Percentiles rank a stretch among this genome's conserved stretches.
These are phyloP conservation scores for Malurus alboscapulatus DNA, from an alignment of 2,113 vertebrate species.

Conservation along the genomic window DNA sequence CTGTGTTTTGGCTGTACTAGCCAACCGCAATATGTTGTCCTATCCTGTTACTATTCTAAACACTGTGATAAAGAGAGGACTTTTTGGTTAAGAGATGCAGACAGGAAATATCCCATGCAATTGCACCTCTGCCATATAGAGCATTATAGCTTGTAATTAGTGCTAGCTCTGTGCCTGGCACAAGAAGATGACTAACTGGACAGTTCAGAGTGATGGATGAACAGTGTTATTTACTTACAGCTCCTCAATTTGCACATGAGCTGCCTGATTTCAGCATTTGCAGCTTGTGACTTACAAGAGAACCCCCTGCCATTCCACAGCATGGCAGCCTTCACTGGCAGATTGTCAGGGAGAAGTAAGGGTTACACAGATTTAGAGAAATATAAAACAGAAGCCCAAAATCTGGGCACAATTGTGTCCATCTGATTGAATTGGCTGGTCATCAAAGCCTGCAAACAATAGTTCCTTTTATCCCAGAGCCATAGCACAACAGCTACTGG, in stretches of 20 bases:
- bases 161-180: background rate
- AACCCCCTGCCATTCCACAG: background rate
- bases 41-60: background rate
- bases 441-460: slow-evolving; percentile 28
- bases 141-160: background rate
- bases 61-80: background rate
- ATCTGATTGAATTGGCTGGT: slow-evolving; percentile 25
- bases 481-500: background rate
- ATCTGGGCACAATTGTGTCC: background rate
- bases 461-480: slow-evolving; percentile 4
- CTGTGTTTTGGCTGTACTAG: background rate
- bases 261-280: background rate
- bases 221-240: background rate
- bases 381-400: background rate
- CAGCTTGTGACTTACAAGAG: background rate
- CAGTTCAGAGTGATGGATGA: background rate
- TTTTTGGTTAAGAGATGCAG: background rate
- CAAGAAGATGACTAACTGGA: background rate
- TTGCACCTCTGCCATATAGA: background rate
- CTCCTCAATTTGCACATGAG: background rate
- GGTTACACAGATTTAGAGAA: slow-evolving; percentile 24
- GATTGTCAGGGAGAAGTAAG: background rate
- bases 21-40: background rate
- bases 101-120: background rate
- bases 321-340: background rate